phyloP scores from a whole-genome alignment of 2,888 invertebrate genomes.

The Caenorhabditis becei region DNA sequence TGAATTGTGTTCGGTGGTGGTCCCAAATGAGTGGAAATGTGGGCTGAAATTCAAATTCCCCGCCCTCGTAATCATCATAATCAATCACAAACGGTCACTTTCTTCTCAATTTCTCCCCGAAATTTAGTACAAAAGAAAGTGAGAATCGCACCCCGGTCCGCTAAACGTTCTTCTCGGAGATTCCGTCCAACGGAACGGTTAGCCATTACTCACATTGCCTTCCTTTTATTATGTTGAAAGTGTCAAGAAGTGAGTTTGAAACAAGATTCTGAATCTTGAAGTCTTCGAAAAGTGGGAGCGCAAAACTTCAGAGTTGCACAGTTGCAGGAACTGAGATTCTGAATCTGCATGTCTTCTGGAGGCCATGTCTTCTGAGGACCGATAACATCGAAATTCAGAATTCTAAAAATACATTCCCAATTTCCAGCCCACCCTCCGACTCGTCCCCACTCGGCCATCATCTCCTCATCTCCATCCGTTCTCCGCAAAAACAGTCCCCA shows the following conservation, averaged over 20 bases:
- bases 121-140: constrained; percentile 37
- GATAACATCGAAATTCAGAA: background rate
- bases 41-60: background rate
- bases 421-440: constrained; percentile 49
- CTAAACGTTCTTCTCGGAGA: constrained; percentile 1
- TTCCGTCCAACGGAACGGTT: background rate
- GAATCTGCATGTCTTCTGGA: too few species aligned
- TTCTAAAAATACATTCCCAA: background rate
- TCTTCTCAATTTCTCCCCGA: background rate
- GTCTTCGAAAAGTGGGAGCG: too few species aligned
- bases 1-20: constrained; percentile 3
- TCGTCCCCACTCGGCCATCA: constrained; percentile 48
- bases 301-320: too few species aligned
- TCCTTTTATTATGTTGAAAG: constrained; percentile 11
- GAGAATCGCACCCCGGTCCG: constrained; percentile 15
- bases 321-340: too few species aligned
- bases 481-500: constrained; percentile 34
- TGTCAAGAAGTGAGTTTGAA: background rate
- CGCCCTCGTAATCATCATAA: background rate
- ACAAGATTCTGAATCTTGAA: too few species aligned
- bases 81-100: background rate
- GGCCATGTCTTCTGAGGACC: too few species aligned
- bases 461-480: constrained; percentile 31
- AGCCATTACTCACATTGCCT: background rate
- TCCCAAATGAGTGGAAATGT: background rate